Evolutionary conservation across 1,140 invertebrate genomes (phyloP), one percentile per base, ranked within the genome.

Genomic region (Antheraea pernyi): DNA sequence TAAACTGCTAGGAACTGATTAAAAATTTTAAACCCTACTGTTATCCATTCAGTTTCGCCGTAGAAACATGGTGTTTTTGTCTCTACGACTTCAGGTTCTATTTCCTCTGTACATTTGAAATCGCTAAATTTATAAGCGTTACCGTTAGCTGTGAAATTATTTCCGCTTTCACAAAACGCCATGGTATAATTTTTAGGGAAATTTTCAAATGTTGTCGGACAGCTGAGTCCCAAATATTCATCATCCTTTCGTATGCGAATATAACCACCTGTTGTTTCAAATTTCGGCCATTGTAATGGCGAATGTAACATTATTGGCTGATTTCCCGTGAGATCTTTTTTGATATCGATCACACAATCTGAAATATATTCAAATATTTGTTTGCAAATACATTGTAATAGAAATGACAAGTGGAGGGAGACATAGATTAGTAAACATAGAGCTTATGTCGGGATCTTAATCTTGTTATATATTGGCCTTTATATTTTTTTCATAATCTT

Each of bases 1-100:
- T 86, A 92, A 7, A 84, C 78, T 60, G 70, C 48, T 30, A 81
- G 16, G 68, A 88, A 85, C n/a, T 72, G 64, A 46, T 59, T 66
- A 10, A 53, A 58, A 13, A 75, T n/a, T 37, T 71, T 16, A 72
- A 75, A 91, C 16, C 85, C 87, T 9, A 92, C 62, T 37, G 77
- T 73, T 0, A 86, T 68, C 8, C 72, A 64, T 68, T 84, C 77
- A 7, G 72, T 76, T 30, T 79, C 64, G 36, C 68, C 62, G 42
- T 48, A 46, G 0, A 65, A 39, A 61, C 84, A 85, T n/a, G 42
- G 39, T 63, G 39, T 46, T 11, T 68, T 71, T 30, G 77, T 81
- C 42, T 16, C 42, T 62, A 64, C 59, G n/a, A 75, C 61, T 11
- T 61, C 46, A 11, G 72, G 75, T 62, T 75, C 66, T 10, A 77